Percentiles rank a stretch among this genome's conserved stretches.
These are phyloP conservation scores for Uropsilus gracilis DNA, from an alignment of 2,113 vertebrate genomes.

Conservation along the genomic window DNA sequence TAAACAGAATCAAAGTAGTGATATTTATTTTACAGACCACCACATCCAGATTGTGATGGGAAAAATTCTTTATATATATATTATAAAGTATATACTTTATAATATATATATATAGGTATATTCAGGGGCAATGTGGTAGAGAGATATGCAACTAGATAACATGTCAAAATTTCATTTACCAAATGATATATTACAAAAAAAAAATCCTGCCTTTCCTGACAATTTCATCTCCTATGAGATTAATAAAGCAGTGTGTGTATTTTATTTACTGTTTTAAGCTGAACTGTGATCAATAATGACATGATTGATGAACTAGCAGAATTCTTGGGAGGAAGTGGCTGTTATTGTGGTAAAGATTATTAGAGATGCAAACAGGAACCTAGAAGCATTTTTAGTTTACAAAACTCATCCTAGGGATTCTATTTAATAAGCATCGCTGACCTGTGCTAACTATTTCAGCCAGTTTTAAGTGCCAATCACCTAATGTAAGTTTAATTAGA, in stretches of 20 bases:
- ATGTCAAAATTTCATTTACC: neutral
- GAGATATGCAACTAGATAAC: neutral
- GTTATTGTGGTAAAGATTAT: neutral
- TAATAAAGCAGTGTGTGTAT: neutral
- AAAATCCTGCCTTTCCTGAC: neutral
- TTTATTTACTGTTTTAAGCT: neutral
- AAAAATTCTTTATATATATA: constrained; percentile 5
- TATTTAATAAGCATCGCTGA: neutral
- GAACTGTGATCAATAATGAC: neutral
- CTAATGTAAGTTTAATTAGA: neutral
- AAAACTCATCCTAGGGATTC: neutral
- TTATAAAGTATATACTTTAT: neutral
- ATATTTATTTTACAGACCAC: neutral
- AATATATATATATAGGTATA: neutral
- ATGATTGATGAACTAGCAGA: neutral
- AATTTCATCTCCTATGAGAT: neutral
- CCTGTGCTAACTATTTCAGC: neutral
- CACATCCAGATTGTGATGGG: neutral
- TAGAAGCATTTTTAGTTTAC: neutral
- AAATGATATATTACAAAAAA: neutral
- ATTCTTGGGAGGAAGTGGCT: neutral
- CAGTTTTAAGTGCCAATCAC: neutral
- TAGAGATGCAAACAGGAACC: neutral
- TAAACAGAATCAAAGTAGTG: neutral
- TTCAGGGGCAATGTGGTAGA: neutral